Conservation (phyloP, 1,140 invertebrate species). For the Matsumurasca onukii region DNA sequence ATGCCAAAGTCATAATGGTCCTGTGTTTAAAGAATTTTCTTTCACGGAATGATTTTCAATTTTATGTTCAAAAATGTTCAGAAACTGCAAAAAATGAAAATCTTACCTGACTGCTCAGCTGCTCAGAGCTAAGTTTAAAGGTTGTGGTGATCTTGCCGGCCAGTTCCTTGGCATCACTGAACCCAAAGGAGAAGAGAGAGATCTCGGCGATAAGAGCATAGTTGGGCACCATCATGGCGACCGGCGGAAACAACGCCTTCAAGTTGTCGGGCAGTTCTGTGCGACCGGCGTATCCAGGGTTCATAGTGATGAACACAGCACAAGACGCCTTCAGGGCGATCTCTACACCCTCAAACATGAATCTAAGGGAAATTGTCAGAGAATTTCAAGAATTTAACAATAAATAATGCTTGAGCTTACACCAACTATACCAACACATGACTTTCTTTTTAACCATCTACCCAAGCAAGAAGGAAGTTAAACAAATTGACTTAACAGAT, state of each 20-base stretch:
- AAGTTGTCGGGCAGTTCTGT: constrained; percentile 73
- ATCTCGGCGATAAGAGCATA: constrained; percentile 73
- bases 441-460: too few relatives aligned
- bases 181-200: constrained; percentile 69
- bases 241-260: constrained; percentile 70
- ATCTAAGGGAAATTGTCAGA: constrained; percentile 45
- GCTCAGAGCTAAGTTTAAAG: constrained; percentile 70
- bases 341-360: constrained; percentile 66
- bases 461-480: too few relatives aligned
- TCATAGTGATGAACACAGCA: constrained; percentile 75
- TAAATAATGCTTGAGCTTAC: too few relatives aligned
- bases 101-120: constrained; percentile 66
- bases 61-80: too few relatives aligned
- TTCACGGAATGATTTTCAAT: too few relatives aligned
- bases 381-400: too few relatives aligned
- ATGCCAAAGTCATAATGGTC: constrained; percentile 59
- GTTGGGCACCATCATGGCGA: constrained; percentile 78
- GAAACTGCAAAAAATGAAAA: too few relatives aligned
- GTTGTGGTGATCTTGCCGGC: constrained; percentile 71
- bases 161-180: constrained; percentile 61
- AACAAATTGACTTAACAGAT: neutral
- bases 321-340: constrained; percentile 61
- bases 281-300: constrained; percentile 70
- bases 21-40: too few relatives aligned
- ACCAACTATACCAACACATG: too few relatives aligned